Evolutionary conservation across 1,140 invertebrate genomes (phyloP).

Genomic region (Potamilus streckersoni): DNA sequence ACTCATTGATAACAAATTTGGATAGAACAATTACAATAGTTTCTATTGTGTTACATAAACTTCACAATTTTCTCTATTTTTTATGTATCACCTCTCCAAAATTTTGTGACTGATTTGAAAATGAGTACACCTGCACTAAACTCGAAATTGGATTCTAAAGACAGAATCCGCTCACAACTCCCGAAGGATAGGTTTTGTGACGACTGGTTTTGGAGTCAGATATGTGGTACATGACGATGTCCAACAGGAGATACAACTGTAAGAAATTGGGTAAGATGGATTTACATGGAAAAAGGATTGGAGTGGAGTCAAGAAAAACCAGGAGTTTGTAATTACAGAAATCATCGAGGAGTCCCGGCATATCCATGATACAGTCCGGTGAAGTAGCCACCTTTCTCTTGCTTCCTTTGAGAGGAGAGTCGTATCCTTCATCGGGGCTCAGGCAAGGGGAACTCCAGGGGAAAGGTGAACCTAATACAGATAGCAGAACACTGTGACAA

Average conservation of each 20-base stretch:
- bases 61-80: too few relatives aligned
- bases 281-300: not conserved
- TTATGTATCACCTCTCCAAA: too few relatives aligned
- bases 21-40: too few relatives aligned
- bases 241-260: not conserved
- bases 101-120: too few relatives aligned
- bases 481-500: too few relatives aligned
- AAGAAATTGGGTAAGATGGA: not conserved
- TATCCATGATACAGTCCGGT: slow-evolving; percentile 32
- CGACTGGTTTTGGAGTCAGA: not conserved
- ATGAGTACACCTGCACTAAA: too few relatives aligned
- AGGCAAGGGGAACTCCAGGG: not conserved
- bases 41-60: too few relatives aligned
- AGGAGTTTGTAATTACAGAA: slow-evolving; percentile 20
- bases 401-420: slow-evolving; percentile 3
- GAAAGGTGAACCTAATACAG: too few relatives aligned
- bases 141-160: not conserved
- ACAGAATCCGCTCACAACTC: not conserved
- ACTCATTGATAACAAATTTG: too few relatives aligned
- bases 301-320: not conserved
- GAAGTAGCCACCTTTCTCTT: slow-evolving; percentile 9
- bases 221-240: not conserved
- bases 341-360: slow-evolving; percentile 28
- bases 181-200: too few relatives aligned
- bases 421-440: slow-evolving; percentile 18